Evolutionary conservation across 2,113 vertebrate genomes (phyloP), one percentile per base, ranked within the genome.

Genomic region (Tenrec ecaudatus): DNA sequence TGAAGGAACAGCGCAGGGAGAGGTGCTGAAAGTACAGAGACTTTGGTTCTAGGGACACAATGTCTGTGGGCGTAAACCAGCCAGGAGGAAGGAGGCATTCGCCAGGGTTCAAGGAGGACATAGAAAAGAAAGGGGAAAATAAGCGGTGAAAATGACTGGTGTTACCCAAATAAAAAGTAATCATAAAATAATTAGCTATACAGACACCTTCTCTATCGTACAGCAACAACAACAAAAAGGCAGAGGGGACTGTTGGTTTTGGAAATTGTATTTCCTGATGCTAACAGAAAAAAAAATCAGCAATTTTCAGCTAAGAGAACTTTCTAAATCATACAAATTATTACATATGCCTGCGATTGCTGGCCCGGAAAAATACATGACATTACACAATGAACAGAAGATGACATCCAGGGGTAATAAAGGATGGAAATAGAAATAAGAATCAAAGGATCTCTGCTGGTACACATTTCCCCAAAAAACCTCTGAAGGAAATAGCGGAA

Each of bases 301-400:
- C 19, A 78, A 6, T 73, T 27, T 62, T 68, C 20, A 83, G 23
- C 4, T 79, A 73, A 85, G 66, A 82, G 40, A 47, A 83, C 43
- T 23, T 40, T 60, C 5, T 78, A 81, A 71, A 38, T 20, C 29
- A 60, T 25, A 57, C 17, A 60, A 86, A 80, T 89, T 17, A 80
- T 47, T 73, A 29, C 0, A 27, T n/a, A 25, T 11, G 76, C 3
- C 38, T 60, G 22, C 78, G 91, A 84, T 27, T 75, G 19, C 31
- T 86, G 77, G 60, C 33, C 27, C 33, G 53, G 57, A 62, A 83
- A 95, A 86, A 73, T 29, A 92, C 90, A 53, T 53, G 31, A 57
- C 69, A 77, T 69, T 82, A 91, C 7, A 53, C 16, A 27, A 22
- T 82, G 82, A 91, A 64, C 43, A 87, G 66, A 96, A 89, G 73